Percentiles rank a stretch among this genome's conserved stretches.
Conservation (phyloP, 1,140 invertebrate species). For the Zaprionus lachaisei region DNA sequence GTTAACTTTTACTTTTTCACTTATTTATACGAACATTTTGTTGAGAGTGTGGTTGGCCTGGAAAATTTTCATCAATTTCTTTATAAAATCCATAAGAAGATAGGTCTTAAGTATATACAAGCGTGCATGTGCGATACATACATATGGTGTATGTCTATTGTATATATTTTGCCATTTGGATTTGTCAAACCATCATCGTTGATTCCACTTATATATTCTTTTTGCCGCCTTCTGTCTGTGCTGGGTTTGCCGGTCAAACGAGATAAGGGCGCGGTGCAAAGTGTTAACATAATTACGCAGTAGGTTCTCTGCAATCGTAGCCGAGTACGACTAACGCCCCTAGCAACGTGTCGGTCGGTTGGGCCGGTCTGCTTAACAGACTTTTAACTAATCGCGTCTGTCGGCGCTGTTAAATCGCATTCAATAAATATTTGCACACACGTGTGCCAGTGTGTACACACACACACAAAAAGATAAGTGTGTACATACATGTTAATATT, state of each 20-base stretch:
- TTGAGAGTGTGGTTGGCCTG: constrained; percentile 42
- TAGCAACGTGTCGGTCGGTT: constrained; percentile 41
- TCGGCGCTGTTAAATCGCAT: constrained; percentile 3
- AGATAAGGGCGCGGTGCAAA: constrained; percentile 59
- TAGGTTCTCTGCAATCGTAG: constrained; percentile 21
- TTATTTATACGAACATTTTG: constrained; percentile 43
- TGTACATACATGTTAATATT: constrained; percentile 6
- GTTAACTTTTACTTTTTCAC: neutral
- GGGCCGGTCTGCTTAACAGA: neutral
- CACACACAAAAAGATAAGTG: constrained; percentile 3
- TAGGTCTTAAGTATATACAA: neutral
- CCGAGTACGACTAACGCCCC: constrained; percentile 52
- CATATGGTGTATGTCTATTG: neutral
- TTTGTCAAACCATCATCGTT: constrained; percentile 17
- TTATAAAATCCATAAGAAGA: constrained; percentile 45
- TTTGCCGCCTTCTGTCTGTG: constrained; percentile 29
- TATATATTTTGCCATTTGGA: neutral
- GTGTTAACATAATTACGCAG: constrained; percentile 64
- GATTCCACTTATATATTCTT: constrained; percentile 22
- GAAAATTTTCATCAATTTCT: constrained; percentile 48
- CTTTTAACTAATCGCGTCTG: constrained; percentile 7
- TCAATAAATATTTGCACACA: constrained; percentile 3
- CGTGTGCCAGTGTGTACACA: neutral
- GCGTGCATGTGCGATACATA: neutral
- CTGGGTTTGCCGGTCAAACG: constrained; percentile 29